A percentile compares a stretch with the other conserved stretches of the same genome.
Evolutionary conservation across 2,113 vertebrate genomes (phyloP).

Genomic region (Oncorhynchus tshawytscha): DNA sequence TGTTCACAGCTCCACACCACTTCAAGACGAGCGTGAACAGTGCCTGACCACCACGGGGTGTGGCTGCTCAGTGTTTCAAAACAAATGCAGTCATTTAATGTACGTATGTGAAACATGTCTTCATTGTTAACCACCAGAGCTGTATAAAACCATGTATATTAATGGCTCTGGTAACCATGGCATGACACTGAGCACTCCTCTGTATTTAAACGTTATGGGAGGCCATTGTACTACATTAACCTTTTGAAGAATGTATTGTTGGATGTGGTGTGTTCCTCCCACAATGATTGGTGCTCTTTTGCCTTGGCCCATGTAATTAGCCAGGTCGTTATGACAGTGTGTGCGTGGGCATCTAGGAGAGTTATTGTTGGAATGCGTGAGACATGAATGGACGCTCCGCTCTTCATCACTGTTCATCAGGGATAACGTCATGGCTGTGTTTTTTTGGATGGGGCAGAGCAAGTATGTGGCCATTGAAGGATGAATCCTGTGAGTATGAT

Average conservation of each 20-base stretch:
- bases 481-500: slow-evolving; percentile 35
- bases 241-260: slow-evolving; percentile 20
- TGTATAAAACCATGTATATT: not conserved
- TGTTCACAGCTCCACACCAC: not conserved
- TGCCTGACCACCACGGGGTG: not conserved
- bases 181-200: not conserved
- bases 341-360: slow-evolving; percentile 58
- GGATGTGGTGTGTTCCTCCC: slow-evolving; percentile 5
- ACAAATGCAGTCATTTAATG: not conserved
- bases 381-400: slow-evolving; percentile 50
- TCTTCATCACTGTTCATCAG: slow-evolving; percentile 27
- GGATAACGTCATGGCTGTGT: slow-evolving; percentile 50
- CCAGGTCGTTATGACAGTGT: slow-evolving; percentile 58
- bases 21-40: not conserved
- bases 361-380: slow-evolving; percentile 55
- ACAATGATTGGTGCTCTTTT: slow-evolving; percentile 23
- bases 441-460: slow-evolving; percentile 25
- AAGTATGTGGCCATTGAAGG: slow-evolving; percentile 47
- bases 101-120: not conserved
- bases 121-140: not conserved
- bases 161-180: not conserved
- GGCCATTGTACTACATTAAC: slow-evolving; percentile 10
- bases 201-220: not conserved
- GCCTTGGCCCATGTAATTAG: slow-evolving; percentile 49
- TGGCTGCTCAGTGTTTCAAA: slow-evolving; percentile 27